These are phyloP conservation scores for Anastrepha ludens DNA, from an alignment of 1,140 invertebrate genomes.

Conservation along the genomic window DNA sequence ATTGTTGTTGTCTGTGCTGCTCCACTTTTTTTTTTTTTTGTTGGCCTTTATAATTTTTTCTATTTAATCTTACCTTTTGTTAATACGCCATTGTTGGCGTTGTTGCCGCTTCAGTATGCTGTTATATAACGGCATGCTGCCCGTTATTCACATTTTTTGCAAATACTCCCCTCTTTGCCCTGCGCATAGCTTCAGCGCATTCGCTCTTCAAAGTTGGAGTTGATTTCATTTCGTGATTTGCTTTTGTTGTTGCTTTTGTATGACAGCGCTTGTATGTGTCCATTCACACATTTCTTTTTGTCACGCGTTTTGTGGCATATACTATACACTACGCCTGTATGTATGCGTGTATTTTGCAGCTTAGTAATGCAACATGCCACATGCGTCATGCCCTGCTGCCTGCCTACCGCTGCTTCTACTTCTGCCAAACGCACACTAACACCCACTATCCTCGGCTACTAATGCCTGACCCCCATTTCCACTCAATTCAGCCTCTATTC, in stretches of 20 bases:
- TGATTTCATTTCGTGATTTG: conserved; percentile 6
- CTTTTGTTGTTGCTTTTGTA: conserved; percentile 1
- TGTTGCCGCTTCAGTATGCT: neutral
- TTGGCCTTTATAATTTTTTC: conserved; percentile 57
- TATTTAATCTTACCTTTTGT: conserved; percentile 59
- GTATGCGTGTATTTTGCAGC: neutral
- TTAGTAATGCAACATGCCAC: conserved; percentile 38
- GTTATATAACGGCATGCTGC: conserved; percentile 58
- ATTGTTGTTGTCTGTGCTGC: neutral
- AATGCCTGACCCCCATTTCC: conserved; percentile 46
- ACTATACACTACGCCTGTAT: neutral
- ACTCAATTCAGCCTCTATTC: conserved; percentile 14
- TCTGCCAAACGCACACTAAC: neutral
- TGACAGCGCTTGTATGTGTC: neutral
- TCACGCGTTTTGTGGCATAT: neutral
- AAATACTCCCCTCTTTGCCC: neutral
- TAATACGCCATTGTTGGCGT: conserved; percentile 63
- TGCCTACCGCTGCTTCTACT: neutral
- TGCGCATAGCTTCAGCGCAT: neutral
- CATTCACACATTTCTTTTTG: neutral
- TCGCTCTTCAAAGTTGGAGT: conserved; percentile 12
- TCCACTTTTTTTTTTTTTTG: neutral
- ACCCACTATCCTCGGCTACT: neutral
- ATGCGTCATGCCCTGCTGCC: neutral
- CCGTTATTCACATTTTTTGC: conserved; percentile 63